A percentile compares a stretch with the other conserved stretches of the same genome.
phyloP scores from a whole-genome alignment of 2,113 vertebrate species.

The Ariopsis seemanni region DNA sequence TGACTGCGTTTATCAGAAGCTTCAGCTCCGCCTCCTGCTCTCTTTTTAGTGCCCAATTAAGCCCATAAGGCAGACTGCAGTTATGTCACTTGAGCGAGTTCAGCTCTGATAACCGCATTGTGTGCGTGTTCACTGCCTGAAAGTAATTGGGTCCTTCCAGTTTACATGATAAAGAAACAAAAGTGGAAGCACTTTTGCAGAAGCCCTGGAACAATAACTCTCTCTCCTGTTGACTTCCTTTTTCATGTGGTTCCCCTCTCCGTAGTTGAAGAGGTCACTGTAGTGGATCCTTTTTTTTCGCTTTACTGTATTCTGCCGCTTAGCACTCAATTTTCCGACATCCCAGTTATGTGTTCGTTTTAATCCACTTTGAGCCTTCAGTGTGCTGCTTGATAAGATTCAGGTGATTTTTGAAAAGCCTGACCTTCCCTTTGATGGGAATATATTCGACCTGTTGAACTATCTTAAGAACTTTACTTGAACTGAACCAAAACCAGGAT shows the following conservation, averaged over 20 bases:
- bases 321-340: background rate
- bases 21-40: background rate
- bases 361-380: background rate
- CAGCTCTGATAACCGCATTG: background rate
- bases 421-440: background rate
- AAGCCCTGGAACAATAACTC: conserved; percentile 4
- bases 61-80: background rate
- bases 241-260: background rate
- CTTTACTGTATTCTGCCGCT: background rate
- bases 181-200: conserved; percentile 11
- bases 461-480: background rate
- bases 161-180: conserved; percentile 46
- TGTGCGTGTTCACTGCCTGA: background rate
- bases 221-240: background rate
- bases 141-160: conserved; percentile 34
- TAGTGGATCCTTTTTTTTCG: conserved; percentile 3
- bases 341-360: background rate
- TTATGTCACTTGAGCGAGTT: background rate
- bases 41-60: background rate
- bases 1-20: background rate
- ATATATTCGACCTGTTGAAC: no score
- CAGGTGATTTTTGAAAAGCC: no score
- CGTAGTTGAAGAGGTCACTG: background rate
- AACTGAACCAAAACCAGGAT: background rate
- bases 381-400: background rate